Evolutionary conservation across 2,113 vertebrate genomes (phyloP), one percentile per base, ranked within the genome.

Genomic region (Fulica atra): DNA sequence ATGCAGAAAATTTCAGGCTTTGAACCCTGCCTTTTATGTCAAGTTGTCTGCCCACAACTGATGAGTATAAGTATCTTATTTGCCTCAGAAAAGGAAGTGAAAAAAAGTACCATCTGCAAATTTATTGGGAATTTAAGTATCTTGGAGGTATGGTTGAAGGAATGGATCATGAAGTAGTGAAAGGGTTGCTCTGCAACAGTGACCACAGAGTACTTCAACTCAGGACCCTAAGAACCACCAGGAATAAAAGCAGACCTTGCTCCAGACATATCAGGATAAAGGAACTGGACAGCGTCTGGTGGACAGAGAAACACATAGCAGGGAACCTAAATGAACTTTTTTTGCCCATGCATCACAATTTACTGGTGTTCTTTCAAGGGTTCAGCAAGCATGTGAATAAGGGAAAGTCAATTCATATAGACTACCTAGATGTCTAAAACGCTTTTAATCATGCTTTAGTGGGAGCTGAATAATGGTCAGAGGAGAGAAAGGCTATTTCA

Each of bases 1-100:
- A 96, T 85, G 81, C 78, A 94, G 91, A 97, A 96, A 95, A 88
- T 77, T 91, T 95, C 84, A 95, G 87, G 89, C 96, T 97, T 97
- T 97, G 95, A 97, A 97, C 96, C 93, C 84, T 95, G 92, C 73
- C 91, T 95, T 96, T 95, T 93, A 95, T 97, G 94, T 96, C 96
- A 97, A 89, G 72, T 97, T 95, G 81, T 96, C 95, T 97, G 91
- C 96, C 94, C 95, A 96, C 95, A 97, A 38, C 91, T 91, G 93
- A 97, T 95, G 95, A 94, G 87, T 93, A 6, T 81, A 92, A 91
- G 93, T 80, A 85, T 95, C 93, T 96, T 91, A 91, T 94, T 92
- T 91, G 95, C 91, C 88, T 95, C 91, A 96, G 92, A 97, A 97
- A 94, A 96, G 93, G 93, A 97, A 95, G 96, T 96, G 95, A 96